Conservation (phyloP, 1,140 invertebrate genomes). For the Calycopis cecrops region DNA sequence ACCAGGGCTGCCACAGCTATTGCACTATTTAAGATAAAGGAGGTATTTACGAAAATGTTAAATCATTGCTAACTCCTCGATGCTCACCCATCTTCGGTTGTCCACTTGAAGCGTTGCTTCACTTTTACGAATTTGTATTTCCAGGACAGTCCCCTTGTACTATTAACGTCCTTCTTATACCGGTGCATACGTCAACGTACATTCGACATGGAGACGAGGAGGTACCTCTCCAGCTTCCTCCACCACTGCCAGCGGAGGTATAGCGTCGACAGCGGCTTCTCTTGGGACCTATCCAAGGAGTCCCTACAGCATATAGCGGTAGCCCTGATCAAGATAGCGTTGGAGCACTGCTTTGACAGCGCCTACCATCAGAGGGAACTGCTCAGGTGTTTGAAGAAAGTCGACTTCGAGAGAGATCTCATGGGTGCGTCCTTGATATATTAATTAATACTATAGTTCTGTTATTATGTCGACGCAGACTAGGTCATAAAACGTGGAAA, state of each 20-base stretch:
- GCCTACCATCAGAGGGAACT: conserved; percentile 76
- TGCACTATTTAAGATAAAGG: too few species aligned
- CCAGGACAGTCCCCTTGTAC: conserved; percentile 77
- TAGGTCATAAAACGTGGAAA: too few species aligned
- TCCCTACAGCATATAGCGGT: conserved; percentile 61
- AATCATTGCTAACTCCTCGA: too few species aligned
- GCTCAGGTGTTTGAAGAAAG: conserved; percentile 68
- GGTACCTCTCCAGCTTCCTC: conserved; percentile 43
- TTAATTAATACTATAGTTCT: too few species aligned
- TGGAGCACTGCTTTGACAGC: conserved; percentile 75
- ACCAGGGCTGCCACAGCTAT: too few species aligned
- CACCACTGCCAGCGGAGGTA: conserved; percentile 55
- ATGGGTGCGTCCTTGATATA: conserved; percentile 60
- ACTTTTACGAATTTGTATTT: conserved; percentile 23
- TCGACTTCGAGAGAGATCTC: conserved; percentile 74
- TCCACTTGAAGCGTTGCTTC: conserved; percentile 3
- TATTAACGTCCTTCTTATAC: conserved; percentile 69
- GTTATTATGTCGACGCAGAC: too few species aligned
- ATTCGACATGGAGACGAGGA: conserved; percentile 49
- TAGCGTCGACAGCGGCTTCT: conserved; percentile 46
- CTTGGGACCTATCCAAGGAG: conserved; percentile 76
- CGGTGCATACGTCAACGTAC: conserved; percentile 45
- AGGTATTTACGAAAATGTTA: too few species aligned
- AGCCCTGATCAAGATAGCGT: conserved; percentile 70
- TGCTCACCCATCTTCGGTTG: conserved; percentile 16